Evolutionary conservation across 2,113 vertebrate genomes (phyloP).

Genomic region (Galeopterus variegatus): DNA sequence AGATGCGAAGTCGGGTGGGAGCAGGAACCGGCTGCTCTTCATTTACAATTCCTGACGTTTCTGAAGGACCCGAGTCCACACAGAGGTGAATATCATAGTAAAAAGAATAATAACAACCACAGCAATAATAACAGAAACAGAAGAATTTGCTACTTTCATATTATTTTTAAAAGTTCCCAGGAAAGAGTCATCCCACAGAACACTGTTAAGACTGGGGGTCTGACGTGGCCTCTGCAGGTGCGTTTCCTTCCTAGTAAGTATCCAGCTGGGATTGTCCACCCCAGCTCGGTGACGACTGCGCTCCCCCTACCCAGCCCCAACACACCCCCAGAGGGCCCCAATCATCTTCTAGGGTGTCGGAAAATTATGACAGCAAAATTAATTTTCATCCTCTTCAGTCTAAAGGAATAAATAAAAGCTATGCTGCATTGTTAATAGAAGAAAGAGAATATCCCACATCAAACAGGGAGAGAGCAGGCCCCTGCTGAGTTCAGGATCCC

Average conservation of each 20-base stretch:
- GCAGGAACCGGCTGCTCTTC: neutral
- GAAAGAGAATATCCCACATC: neutral
- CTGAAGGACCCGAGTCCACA: neutral
- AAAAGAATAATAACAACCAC: neutral
- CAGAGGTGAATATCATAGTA: neutral
- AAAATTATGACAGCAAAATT: neutral
- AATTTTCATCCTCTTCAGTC: neutral
- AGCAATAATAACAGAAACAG: neutral
- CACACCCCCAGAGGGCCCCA: neutral
- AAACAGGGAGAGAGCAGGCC: neutral
- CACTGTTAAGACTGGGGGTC: fast-evolving
- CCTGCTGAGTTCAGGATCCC: neutral
- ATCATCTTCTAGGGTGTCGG: neutral
- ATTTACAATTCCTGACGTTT: neutral
- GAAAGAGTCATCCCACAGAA: neutral
- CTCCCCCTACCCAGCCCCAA: neutral
- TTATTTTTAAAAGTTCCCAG: neutral
- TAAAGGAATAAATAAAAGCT: neutral
- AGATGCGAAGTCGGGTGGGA: neutral
- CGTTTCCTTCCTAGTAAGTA: neutral
- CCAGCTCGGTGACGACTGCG: fast-evolving
- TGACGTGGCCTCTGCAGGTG: fast-evolving
- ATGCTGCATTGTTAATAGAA: neutral
- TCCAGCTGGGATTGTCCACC: fast-evolving
- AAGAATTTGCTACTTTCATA: fast-evolving